Evolutionary conservation across 2,113 vertebrate species (phyloP).

Genomic region (Laticauda colubrina): DNA sequence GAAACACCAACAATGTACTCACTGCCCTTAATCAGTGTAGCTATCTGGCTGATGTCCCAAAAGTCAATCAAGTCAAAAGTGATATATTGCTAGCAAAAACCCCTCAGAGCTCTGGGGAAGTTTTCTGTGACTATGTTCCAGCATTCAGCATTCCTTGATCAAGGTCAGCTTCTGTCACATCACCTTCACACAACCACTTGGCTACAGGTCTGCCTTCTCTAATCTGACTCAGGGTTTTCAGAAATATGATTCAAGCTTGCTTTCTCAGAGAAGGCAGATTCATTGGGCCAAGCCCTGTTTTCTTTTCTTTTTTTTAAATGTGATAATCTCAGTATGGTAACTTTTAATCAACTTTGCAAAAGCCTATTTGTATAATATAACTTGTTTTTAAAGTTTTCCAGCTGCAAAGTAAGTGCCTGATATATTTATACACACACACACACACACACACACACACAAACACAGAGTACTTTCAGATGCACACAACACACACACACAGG

Average conservation of each 20-base stretch:
- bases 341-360: slow-evolving; percentile 46
- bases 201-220: not conserved
- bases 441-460: no score
- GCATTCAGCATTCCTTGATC: not conserved
- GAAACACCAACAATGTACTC: not conserved
- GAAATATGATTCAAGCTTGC: slow-evolving; percentile 30
- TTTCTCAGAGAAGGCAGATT: slow-evolving; percentile 43
- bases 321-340: slow-evolving; percentile 40
- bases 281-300: not conserved
- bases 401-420: slow-evolving; percentile 61
- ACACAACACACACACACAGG: not conserved
- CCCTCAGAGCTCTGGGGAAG: not conserved
- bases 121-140: not conserved
- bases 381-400: slow-evolving; percentile 48
- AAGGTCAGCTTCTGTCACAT: not conserved
- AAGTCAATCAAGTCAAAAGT: not conserved
- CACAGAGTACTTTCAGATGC: not conserved
- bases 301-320: slow-evolving; percentile 36
- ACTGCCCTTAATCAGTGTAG: not conserved
- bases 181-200: not conserved
- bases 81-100: not conserved
- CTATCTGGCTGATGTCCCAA: not conserved
- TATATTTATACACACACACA: not conserved
- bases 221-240: slow-evolving; percentile 34
- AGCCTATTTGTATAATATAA: slow-evolving; percentile 49